These are phyloP conservation scores for Macrotus californicus DNA, from an alignment of 2,113 vertebrate species.

Conservation along the genomic window DNA sequence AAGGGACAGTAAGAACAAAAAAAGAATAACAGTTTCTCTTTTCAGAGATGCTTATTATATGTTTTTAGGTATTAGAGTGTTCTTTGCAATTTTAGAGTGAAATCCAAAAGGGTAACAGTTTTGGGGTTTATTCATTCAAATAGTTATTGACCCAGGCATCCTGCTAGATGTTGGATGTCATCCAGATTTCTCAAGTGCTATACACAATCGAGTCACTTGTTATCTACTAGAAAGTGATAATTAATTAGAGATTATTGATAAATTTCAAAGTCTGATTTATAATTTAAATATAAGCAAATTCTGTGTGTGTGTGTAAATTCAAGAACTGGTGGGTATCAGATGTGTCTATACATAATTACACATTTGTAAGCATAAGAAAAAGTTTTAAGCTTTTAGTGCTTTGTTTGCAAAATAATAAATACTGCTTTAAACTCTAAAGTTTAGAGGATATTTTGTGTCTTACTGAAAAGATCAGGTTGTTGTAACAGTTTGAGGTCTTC, in stretches of 20 bases:
- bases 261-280: neutral
- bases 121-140: neutral
- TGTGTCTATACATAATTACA: neutral
- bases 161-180: neutral
- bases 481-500: constrained; percentile 22
- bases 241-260: neutral
- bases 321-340: neutral
- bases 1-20: neutral
- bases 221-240: neutral
- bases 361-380: neutral
- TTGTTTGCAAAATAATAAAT: neutral
- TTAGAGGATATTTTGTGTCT: constrained; percentile 23
- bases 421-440: neutral
- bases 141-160: neutral
- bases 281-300: neutral
- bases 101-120: neutral
- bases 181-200: neutral
- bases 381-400: neutral
- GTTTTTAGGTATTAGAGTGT: neutral
- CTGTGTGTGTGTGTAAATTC: neutral
- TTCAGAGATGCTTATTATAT: neutral
- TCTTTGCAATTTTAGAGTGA: neutral
- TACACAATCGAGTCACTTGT: neutral
- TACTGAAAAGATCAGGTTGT: neutral
- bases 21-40: neutral